Percentiles rank a stretch among this genome's conserved stretches.
These are phyloP conservation scores for Ptyas mucosa DNA, from an alignment of 2,113 vertebrate species.

Conservation along the genomic window DNA sequence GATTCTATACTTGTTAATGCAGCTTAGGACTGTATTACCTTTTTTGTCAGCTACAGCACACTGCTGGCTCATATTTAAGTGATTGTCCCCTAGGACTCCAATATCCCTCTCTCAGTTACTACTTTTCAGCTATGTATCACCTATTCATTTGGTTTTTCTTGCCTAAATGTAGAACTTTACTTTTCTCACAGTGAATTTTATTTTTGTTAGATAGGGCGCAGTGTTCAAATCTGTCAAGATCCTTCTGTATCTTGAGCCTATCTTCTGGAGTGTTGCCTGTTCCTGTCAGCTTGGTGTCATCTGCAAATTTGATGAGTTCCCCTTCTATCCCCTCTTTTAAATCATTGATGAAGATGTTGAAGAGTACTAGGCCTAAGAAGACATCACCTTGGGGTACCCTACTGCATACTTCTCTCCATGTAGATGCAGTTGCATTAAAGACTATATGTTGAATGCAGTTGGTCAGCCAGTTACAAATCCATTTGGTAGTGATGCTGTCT, in stretches of 20 bases:
- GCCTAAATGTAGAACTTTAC: not conserved
- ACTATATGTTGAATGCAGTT: not conserved
- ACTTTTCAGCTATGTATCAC: not conserved
- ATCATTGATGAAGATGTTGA: not conserved
- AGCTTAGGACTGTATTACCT: not conserved
- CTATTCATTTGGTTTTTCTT: not conserved
- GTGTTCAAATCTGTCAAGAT: not conserved
- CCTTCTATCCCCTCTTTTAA: not conserved
- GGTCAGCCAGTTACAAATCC: not conserved
- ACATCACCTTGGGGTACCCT: not conserved
- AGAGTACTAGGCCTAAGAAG: not conserved
- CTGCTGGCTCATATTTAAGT: not conserved
- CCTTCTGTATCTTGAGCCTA: not conserved
- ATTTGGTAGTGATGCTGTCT: not conserved
- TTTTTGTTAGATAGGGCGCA: not conserved
- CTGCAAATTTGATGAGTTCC: not conserved
- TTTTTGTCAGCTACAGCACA: not conserved
- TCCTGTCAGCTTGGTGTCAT: not conserved
- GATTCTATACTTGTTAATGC: not conserved
- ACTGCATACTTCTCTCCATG: not conserved
- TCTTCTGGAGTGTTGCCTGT: not conserved
- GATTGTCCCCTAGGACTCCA: not conserved
- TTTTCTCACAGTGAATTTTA: not conserved
- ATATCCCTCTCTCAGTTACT: not conserved
- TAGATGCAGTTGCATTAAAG: not conserved